Conservation (phyloP, 2,888 invertebrate genomes). For the Subacronicta megacephala region DNA sequence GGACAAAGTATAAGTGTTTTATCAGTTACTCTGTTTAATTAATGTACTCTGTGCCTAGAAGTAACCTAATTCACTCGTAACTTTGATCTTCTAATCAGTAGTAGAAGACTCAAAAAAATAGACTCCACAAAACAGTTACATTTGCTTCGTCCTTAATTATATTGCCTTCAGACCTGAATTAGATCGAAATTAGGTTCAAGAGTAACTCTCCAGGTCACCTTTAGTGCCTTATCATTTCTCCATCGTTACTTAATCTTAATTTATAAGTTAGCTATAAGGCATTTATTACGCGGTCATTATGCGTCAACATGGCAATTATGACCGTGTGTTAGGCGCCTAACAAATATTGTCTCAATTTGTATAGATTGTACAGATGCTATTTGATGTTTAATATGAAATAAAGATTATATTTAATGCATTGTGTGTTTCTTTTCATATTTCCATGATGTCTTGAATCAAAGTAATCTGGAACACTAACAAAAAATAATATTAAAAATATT, state of each 20-base stretch:
- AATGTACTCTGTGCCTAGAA: no score
- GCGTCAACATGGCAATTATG: conserved; percentile 6
- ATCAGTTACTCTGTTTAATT: no score
- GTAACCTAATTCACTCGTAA: no score
- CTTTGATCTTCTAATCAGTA: no score
- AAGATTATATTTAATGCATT: conserved; percentile 54
- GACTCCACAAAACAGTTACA: no score
- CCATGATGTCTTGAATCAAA: not conserved
- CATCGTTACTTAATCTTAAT: conserved; percentile 26
- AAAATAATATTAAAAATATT: not conserved
- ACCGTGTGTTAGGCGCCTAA: conserved; percentile 24
- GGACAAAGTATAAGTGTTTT: no score
- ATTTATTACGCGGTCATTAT: conserved; percentile 4
- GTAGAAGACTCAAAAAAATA: no score
- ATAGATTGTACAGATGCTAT: conserved; percentile 55
- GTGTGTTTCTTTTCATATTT: conserved; percentile 17
- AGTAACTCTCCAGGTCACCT: conserved; percentile 15
- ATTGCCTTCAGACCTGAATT: not conserved
- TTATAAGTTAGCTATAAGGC: conserved; percentile 13
- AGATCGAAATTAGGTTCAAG: not conserved
- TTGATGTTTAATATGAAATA: conserved; percentile 53
- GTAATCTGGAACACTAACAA: not conserved
- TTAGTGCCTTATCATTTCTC: conserved; percentile 47
- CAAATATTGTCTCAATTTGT: conserved; percentile 38
- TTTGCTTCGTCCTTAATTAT: no score